phyloP scores from a whole-genome alignment of 2,113 vertebrate genomes.

The Oreochromis niloticus region DNA sequence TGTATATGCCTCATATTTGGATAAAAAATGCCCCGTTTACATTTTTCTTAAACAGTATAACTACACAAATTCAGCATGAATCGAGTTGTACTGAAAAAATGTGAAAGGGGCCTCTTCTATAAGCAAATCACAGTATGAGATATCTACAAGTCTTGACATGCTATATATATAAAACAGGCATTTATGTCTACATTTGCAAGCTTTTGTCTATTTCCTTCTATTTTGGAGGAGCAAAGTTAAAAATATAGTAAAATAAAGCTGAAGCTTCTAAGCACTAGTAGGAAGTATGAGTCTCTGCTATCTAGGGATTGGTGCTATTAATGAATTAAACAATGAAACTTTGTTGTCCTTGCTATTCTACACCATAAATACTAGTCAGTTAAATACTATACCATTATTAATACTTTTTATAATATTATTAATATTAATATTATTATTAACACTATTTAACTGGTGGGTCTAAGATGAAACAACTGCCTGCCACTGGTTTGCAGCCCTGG shows the following conservation, averaged over 20 bases:
- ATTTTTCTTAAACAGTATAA: background rate
- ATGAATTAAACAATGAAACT: background rate
- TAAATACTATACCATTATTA: background rate
- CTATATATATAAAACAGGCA: background rate
- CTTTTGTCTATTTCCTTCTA: background rate
- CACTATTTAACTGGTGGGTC: background rate
- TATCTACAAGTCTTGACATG: background rate
- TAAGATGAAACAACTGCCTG: background rate
- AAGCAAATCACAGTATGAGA: background rate
- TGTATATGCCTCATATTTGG: background rate
- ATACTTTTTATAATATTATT: background rate
- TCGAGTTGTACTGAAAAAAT: background rate
- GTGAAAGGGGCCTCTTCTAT: background rate
- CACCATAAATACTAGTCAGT: background rate
- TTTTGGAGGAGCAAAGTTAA: background rate
- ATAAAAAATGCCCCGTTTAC: background rate
- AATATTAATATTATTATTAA: background rate
- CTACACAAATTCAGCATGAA: background rate
- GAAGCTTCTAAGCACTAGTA: background rate
- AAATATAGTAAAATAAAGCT: background rate
- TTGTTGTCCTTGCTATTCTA: background rate
- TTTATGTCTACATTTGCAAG: background rate
- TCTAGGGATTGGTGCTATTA: background rate
- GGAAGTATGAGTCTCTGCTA: background rate
- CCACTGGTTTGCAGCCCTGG: background rate